These are phyloP conservation scores for Megaustenia siamemsis DNA, from an alignment of 2,888 invertebrate genomes.

Conservation along the genomic window DNA sequence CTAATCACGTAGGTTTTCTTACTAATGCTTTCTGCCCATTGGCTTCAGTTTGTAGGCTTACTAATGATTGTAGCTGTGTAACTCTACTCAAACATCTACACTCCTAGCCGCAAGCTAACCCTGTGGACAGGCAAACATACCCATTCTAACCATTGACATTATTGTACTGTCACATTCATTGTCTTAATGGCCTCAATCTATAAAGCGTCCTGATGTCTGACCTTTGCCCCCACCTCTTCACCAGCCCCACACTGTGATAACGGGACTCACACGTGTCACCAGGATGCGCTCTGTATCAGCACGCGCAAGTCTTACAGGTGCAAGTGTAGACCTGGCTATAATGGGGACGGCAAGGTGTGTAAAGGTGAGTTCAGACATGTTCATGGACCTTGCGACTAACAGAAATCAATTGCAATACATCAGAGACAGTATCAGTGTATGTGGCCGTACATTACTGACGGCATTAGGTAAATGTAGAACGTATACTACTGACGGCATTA, in stretches of 20 bases:
- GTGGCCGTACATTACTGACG: neutral
- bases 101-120: neutral
- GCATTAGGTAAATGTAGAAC: slow-evolving; percentile 5
- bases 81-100: no score
- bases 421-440: no score
- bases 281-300: slow-evolving; percentile 76
- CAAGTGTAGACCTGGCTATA: slow-evolving; percentile 77
- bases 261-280: slow-evolving; percentile 74
- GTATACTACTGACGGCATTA: no score
- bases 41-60: neutral
- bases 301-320: slow-evolving; percentile 74
- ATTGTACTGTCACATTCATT: neutral
- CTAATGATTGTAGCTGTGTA: neutral
- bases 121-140: neutral
- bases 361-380: slow-evolving; percentile 68
- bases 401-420: neutral
- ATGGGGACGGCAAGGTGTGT: slow-evolving; percentile 77
- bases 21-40: slow-evolving; percentile 1
- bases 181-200: neutral
- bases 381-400: neutral
- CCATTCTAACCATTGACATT: neutral
- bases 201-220: slow-evolving; percentile 22
- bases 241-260: slow-evolving; percentile 75
- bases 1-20: neutral
- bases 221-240: slow-evolving; percentile 26